phyloP scores from a whole-genome alignment of 2,888 invertebrate genomes.

The Camptogramma bilineatum region DNA sequence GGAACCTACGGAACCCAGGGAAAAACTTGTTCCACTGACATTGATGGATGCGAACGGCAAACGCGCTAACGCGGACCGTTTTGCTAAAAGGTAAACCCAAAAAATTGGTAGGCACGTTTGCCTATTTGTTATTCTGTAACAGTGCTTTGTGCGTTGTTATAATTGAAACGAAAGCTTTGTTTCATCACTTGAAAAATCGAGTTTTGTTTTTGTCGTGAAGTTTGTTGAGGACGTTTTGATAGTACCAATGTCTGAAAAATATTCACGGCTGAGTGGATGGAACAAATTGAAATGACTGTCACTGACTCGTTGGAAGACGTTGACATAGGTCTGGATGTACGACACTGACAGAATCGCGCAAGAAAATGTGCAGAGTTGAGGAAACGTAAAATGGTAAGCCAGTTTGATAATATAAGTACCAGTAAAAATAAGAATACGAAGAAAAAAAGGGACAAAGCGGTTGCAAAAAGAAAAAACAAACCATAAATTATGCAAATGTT shows the following conservation, averaged over 20 bases:
- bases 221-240: conserved; percentile 20
- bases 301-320: conserved; percentile 23
- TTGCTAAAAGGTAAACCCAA: conserved; percentile 59
- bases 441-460: neutral
- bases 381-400: neutral
- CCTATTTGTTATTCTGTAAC: conserved; percentile 53
- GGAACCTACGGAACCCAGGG: conserved; percentile 71
- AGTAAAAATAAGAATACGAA: neutral
- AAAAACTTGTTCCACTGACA: conserved; percentile 79
- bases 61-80: conserved; percentile 64
- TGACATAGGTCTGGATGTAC: conserved; percentile 25
- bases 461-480: conserved; percentile 5
- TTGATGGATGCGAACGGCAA: conserved; percentile 77
- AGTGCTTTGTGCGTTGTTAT: conserved; percentile 48
- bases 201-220: conserved; percentile 27
- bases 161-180: conserved; percentile 47
- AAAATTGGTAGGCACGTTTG: conserved; percentile 50
- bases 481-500: conserved; percentile 11
- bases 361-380: conserved; percentile 3
- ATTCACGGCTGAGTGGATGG: conserved; percentile 18
- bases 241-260: conserved; percentile 20
- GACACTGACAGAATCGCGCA: conserved; percentile 10
- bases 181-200: conserved; percentile 42
- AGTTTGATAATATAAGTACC: conserved; percentile 4
- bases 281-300: conserved; percentile 31